Evolutionary conservation across 2,888 invertebrate genomes (phyloP), one percentile per base, ranked within the genome.

Genomic region (Tipula helvola): DNA sequence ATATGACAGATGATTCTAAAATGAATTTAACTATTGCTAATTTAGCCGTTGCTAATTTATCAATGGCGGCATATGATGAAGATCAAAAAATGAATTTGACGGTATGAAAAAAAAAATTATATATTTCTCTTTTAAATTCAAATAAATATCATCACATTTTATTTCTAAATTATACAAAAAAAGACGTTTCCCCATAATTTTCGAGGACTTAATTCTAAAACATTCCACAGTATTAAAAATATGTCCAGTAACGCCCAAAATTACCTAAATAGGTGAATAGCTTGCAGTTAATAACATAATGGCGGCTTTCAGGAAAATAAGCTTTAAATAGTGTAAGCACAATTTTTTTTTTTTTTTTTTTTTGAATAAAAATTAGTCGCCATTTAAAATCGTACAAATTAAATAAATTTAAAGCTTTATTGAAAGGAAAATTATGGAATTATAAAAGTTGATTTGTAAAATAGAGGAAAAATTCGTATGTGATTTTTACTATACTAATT

Each of bases 51-150:
- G 71, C 71, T 71, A 71, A 71, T 71, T 71, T 71, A 71, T 71
- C 71, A 28, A 71, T 71, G 71, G 71, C 71, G 8, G 28, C 71
- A 18, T 71, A 71, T 71, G 71, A 71, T 71, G 71, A 71, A 71
- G 71, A 71, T 71, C 71, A 71, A 71, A 71, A 71, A 71, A 84
- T 39, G 84, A 84, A 84, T 84, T 36, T 84, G 84, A 84, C 84
- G 41, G 84, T 84, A 84, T 84, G 84, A 84, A 84, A 84, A 84
- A 84, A 84, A 84, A 71, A 71, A 71, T 71, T 84, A 84, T 84
- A 84, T 84, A 84, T 84, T 84, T 84, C 16, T 84, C 84, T 84
- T 71, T 71, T 71, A 71, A 71, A 71, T 71, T 71, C 28, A 71
- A 28, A 71, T 18, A 71, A 16, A 16, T 52, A 71, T 71, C 71